Evolutionary conservation across 2,113 vertebrate genomes (phyloP), one percentile per base, ranked within the genome.

Genomic region (Elephas maximus): DNA sequence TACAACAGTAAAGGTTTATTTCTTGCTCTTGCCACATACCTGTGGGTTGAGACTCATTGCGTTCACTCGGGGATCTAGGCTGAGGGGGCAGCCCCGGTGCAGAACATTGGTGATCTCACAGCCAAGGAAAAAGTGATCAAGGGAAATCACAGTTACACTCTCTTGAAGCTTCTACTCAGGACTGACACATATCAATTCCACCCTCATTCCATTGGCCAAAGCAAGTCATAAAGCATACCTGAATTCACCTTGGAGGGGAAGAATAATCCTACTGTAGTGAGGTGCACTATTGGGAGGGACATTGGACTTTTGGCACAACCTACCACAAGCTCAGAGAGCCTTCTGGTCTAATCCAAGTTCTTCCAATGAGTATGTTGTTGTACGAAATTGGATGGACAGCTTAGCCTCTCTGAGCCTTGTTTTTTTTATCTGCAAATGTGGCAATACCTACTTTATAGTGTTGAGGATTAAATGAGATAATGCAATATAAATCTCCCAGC

Each of bases 361-460:
- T 67, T 65, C 44, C 26, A n/a, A 33, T 67, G 23, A 37, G 10
- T 26, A 30, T 57, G 53, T 57, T 26, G 60, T 62, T 62, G 2
- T 77, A 51, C 88, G 89, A 76, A 28, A n/a, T 37, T 53, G 71
- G 65, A 6, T 6, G 84, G n/a, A 8, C 53, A 15, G 15, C 11
- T 57, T 57, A 57, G 11, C 53, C 15, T 57, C 53, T 57, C 15
- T 57, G 53, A 12, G 53, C 0, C 26, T 24, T 5, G 2, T 3
- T 87, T 53, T 80, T 81, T 69, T 67, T n/a, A 77, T 30, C 21
- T n/a, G 24, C 33, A 69, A 53, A 57, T 62, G 5, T 69, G 37
- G 12, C 11, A 84, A 3, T 51, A 69, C 30, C 8, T 57, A 21
- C 48, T 6, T 73, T 1, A 1, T 1, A 2, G 3, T 4, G 18